Evolutionary conservation across 2,113 vertebrate species (phyloP), one percentile per base, ranked within the genome.

Genomic region (Azemiops feae): DNA sequence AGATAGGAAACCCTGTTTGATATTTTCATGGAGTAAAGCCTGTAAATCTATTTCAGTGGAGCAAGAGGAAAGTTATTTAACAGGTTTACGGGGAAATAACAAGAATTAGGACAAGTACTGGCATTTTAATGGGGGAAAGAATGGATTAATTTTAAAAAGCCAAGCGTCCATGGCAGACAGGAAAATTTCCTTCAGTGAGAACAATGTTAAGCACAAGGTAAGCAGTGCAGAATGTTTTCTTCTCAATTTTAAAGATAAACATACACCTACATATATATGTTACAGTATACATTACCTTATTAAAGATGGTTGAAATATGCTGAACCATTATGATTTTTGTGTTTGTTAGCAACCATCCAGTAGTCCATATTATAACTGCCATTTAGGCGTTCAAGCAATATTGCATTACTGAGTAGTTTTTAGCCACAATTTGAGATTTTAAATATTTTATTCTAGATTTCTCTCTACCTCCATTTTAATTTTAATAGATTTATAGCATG

Each of bases 41-140:
- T 92, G 20, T 89, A 93, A 90, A 93, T 92, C 92, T 86, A 39
- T 30, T 64, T 18, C 50, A 91, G 1, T 52, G 85, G 34, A 91
- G 94, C 94, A 34, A 91, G 53, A 12, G 92, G 92, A 93, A 8
- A 93, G 86, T 90, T 90, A 60, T 91, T 90, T 25, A 1, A 1
- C 74, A 25, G 3, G 5, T 89, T 94, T 93, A 20, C 88, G 89
- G 52, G 53, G 53, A 47, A 50, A 89, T 85, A n/a, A 50, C 45
- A 53, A 43, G 14, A 16, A 5, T 93, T 92, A 88, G 25, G 58
- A 86, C 64, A 89, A 85, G 30, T 7, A 93, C 55, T 92, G 23
- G 91, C 58, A 91, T 57, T 57, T 14, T 30, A 34, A 57, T 92
- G 43, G 57, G 94, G 45, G 86, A 22, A 85, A 14, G 1, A 18